Base-by-base conservation (phyloP, 1,140 invertebrate genomes). In the Drosophila azteca region DNA sequence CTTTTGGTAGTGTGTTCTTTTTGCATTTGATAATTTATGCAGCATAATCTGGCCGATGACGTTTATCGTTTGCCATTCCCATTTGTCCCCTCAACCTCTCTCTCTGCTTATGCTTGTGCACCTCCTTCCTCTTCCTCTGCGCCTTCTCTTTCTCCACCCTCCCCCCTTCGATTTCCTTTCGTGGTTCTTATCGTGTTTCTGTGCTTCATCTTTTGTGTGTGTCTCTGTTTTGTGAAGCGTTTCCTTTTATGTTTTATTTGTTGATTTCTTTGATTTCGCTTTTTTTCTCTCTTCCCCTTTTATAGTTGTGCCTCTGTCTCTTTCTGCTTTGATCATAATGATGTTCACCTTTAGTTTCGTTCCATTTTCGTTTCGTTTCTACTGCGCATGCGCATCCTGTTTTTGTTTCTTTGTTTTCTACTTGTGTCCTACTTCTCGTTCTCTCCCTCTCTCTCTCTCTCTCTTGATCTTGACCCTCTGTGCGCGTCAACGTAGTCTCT, bases 21-120 rank as follows among this genome's bases (percentile, higher is more conserved):
- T 82, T 78, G 81, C 83, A 69, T 85, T 87, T 85, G 83, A 87
- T 82, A 85, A 85, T 85, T 87, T 87, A 85, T 87, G 81, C 81
- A 82, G 74, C 83, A 85, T 85, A 87, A 85, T 85, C 82, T 71
- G 74, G 74, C 62, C 83, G 81, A 82, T 85, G 81, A 85, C 81
- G 81, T 85, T 85, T 87, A 85, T 85, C 73, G 81, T 67, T 85
- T 85, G 77, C 81, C 68, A 77, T 77, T 76, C 69, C 64, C 63
- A 44, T 70, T 69, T 65, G 50, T 58, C 71, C 49, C 50, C 49
- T 50, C 41, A 0, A 20, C 17, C 17, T 20, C 24, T 24, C 24
- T 41, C 15, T 59, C 53, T 24, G n/a, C 41, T 35, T 24, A 29
- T 54, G 29, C 31, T 54, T 35, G 61, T 62, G 35, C 24, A 26